A percentile compares a stretch with the other conserved stretches of the same genome.
These are phyloP conservation scores for Volucella inanis DNA, from an alignment of 2,888 invertebrate species.

Conservation along the genomic window DNA sequence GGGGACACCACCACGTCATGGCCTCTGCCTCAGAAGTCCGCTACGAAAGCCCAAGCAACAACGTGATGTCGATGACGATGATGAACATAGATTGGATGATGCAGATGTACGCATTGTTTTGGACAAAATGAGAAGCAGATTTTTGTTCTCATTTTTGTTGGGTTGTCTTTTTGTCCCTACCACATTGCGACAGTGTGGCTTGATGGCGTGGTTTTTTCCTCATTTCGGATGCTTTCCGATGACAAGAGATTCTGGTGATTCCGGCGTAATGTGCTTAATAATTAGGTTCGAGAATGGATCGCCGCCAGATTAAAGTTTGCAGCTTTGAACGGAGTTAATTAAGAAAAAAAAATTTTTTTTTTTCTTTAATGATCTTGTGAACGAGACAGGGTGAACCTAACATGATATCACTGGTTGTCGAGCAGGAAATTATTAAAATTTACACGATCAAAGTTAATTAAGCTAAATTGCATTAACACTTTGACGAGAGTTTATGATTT, in stretches of 20 bases:
- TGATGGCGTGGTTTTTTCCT: slow-evolving; percentile 7
- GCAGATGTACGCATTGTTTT: slow-evolving; percentile 31
- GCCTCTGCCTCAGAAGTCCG: slow-evolving; percentile 30
- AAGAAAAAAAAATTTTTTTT: slow-evolving; percentile 47
- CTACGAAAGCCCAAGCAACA: neutral
- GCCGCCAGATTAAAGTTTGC: slow-evolving; percentile 45
- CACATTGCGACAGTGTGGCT: slow-evolving; percentile 31
- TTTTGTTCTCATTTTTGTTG: no score
- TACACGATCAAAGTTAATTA: slow-evolving; percentile 58
- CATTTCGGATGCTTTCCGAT: slow-evolving; percentile 39
- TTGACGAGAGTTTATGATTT: slow-evolving; percentile 50
- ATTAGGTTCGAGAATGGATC: slow-evolving; percentile 43
- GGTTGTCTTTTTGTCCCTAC: slow-evolving; percentile 3
- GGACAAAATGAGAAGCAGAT: slow-evolving; percentile 50
- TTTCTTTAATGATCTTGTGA: slow-evolving; percentile 33
- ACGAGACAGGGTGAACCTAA: slow-evolving; percentile 5
- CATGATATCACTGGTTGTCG: slow-evolving; percentile 20
- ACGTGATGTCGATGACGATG: slow-evolving; percentile 26
- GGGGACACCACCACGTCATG: slow-evolving; percentile 57
- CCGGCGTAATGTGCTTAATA: slow-evolving; percentile 48
- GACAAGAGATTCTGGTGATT: slow-evolving; percentile 50
- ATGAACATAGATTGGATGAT: slow-evolving; percentile 23
- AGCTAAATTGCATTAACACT: slow-evolving; percentile 70
- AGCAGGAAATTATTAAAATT: slow-evolving; percentile 30
- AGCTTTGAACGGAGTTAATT: slow-evolving; percentile 64